Evolutionary conservation across 2,888 invertebrate genomes (phyloP), one percentile per base, ranked within the genome.

Genomic region (Pseudoips prasinana): DNA sequence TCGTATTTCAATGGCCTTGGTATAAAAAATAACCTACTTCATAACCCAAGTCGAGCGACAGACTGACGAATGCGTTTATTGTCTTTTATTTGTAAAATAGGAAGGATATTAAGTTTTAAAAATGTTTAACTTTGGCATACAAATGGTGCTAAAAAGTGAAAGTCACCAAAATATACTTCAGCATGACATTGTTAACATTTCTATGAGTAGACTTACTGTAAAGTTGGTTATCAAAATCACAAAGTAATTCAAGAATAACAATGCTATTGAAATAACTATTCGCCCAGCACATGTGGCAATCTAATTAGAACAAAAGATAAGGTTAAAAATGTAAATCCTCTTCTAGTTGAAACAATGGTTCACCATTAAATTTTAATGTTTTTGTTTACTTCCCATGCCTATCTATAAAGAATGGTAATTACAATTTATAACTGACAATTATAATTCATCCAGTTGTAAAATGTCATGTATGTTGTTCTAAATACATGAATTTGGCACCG

Each of bases 1-100:
- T 67, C 52, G 54, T 64, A 63, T 68, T 71, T 64, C 58, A 56
- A 48, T 71, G 70, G 58, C 79, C 77, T 81, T 83, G 79, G 64
- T 54, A 57, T 49, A 33, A 68, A 73, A 68, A 67, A 59, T 69
- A 73, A 67, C 67, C 66, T 68, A 66, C 52, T 63, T 63, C 29
- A 45, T 41, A 45, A 46, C 37, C 29, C 29, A 47, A 51, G 38
- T 33, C 38, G 39, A 29, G 22, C 38, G 37, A 20, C 33, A 29
- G 29, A 40, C 29, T 39, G 22, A 39, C 45, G 35, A 34, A 46
- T 44, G 43, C 33, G 39, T 18, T 40, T 37, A 24, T 54, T 44
- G 11, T 42, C 23, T 8, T 18, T 10, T 8, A 36, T 39, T 31
- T 14, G 22, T 33, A 42, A 46, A 45, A 28, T 30, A 31, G 29